Evolutionary conservation across 2,797 vertebrate genomes (phyloP).

Genomic region (Gallinago nigripennis): DNA sequence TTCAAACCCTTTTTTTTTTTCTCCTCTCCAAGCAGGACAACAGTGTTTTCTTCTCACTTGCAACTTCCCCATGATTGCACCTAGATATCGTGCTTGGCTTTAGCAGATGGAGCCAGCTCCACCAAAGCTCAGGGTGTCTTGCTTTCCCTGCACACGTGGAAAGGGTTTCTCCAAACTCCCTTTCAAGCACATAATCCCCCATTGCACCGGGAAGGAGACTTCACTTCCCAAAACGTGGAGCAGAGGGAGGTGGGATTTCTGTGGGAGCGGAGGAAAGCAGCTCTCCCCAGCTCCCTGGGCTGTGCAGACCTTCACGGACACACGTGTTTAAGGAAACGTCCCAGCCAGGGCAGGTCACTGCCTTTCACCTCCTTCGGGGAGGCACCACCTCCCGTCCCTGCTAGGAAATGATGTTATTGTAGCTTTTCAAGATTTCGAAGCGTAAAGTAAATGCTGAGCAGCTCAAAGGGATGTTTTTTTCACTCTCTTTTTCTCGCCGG

Average conservation of each 20-base stretch:
- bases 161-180: not conserved
- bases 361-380: not conserved
- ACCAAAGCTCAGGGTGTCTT: not conserved
- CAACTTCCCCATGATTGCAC: accelerated
- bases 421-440: not conserved
- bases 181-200: not conserved
- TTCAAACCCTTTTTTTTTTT: not conserved
- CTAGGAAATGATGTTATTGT: not conserved
- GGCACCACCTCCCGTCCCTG: not conserved
- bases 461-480: not conserved
- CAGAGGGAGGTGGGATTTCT: not conserved
- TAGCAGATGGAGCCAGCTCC: accelerated
- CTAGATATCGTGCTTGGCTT: not conserved
- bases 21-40: not conserved
- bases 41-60: not conserved
- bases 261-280: not conserved
- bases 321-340: accelerated
- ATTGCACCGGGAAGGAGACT: not conserved
- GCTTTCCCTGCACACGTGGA: not conserved
- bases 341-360: not conserved
- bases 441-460: not conserved
- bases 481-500: not conserved
- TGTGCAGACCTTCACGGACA: not conserved
- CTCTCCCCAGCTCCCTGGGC: not conserved
- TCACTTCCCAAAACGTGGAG: accelerated